Percentiles rank a stretch among this genome's conserved stretches.
Evolutionary conservation across 1,140 invertebrate genomes (phyloP).

Genomic region (Drosophila mojavensis): DNA sequence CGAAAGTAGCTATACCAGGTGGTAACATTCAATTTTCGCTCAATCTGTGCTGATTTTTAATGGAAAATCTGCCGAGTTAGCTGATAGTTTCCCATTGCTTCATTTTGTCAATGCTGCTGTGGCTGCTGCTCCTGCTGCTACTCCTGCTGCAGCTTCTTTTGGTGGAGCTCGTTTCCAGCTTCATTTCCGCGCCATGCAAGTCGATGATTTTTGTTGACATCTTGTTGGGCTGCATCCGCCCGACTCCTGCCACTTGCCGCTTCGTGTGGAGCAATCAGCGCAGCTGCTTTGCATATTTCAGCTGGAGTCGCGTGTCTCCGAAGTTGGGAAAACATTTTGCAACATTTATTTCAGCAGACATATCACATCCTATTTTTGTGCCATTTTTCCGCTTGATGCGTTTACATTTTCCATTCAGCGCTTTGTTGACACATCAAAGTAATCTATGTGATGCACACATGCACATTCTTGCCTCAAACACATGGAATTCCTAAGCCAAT

Average conservation of each 20-base stretch:
- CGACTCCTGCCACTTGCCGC: slow-evolving; percentile 23
- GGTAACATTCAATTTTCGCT: slow-evolving; percentile 3
- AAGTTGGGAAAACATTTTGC: slow-evolving; percentile 76
- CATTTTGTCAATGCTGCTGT: slow-evolving; percentile 46
- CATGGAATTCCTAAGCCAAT: slow-evolving; percentile 1
- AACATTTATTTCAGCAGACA: slow-evolving; percentile 30
- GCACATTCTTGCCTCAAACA: slow-evolving; percentile 41
- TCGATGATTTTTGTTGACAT: slow-evolving; percentile 79
- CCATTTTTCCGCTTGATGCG: slow-evolving; percentile 59
- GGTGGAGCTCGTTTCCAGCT: slow-evolving; percentile 47
- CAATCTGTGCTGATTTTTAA: slow-evolving; percentile 26
- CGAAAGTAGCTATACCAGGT: slow-evolving; percentile 1
- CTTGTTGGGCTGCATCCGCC: slow-evolving; percentile 68
- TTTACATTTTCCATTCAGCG: slow-evolving; percentile 66
- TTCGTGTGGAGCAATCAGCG: slow-evolving; percentile 64
- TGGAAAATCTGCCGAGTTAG: slow-evolving; percentile 48
- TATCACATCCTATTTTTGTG: slow-evolving; percentile 43
- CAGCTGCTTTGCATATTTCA: slow-evolving; percentile 78
- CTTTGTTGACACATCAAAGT: slow-evolving; percentile 74
- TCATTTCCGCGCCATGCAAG: slow-evolving; percentile 68
- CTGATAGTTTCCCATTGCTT: slow-evolving; percentile 61
- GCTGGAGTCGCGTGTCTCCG: slow-evolving; percentile 50
- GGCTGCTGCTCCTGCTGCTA: slow-evolving; percentile 10
- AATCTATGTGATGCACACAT: slow-evolving; percentile 59
- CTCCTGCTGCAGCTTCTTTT: not conserved